A percentile compares a stretch with the other conserved stretches of the same genome.
These are phyloP conservation scores for Agapornis canus DNA, from an alignment of 2,797 vertebrate species.

Conservation along the genomic window DNA sequence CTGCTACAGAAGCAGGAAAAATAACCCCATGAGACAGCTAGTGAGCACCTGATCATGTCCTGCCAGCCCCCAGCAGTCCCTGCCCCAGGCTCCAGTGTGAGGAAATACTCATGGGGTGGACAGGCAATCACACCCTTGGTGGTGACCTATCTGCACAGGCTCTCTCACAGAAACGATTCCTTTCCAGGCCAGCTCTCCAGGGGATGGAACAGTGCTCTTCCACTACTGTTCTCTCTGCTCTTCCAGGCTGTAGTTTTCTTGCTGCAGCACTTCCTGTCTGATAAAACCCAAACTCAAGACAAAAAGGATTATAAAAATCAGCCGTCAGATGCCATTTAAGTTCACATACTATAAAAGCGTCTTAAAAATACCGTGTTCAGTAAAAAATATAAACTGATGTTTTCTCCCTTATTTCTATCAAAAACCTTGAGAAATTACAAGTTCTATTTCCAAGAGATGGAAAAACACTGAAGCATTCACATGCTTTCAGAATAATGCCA, in stretches of 20 bases:
- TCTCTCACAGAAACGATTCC: not conserved
- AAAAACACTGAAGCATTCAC: not conserved
- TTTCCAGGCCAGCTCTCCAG: not conserved
- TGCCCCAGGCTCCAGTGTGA: not conserved
- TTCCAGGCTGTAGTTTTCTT: not conserved
- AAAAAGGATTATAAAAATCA: not conserved
- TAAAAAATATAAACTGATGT: conserved; percentile 57
- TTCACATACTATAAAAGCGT: conserved; percentile 32
- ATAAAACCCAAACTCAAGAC: conserved; percentile 29
- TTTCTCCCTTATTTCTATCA: conserved; percentile 17
- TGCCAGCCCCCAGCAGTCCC: not conserved
- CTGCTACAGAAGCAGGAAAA: not conserved
- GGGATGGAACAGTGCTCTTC: not conserved
- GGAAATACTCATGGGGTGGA: not conserved
- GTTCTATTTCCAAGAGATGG: not conserved
- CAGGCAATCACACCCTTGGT: not conserved
- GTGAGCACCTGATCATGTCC: not conserved
- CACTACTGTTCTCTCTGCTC: not conserved
- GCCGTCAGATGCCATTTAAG: not conserved
- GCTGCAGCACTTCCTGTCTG: not conserved
- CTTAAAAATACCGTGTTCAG: conserved; percentile 46
- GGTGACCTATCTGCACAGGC: not conserved
- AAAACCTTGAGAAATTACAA: conserved; percentile 11
- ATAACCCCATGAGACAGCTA: not conserved
- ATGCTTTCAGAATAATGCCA: not conserved